phyloP scores from a whole-genome alignment of 2,113 vertebrate genomes.

The Pipa parva region DNA sequence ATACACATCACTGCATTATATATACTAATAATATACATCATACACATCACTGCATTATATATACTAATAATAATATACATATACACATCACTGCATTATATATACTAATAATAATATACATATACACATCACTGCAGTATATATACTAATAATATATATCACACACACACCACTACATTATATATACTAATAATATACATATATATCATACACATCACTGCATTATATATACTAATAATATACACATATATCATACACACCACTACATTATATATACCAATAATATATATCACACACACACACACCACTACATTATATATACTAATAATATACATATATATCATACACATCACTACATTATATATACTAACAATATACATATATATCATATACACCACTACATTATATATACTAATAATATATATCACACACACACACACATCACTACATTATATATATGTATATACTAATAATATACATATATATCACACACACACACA shows the following conservation, averaged over 20 bases:
- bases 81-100: background rate
- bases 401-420: background rate
- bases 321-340: background rate
- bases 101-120: background rate
- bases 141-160: background rate
- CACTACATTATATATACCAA: background rate
- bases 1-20: background rate
- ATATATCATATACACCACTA: background rate
- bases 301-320: background rate
- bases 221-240: background rate
- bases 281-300: background rate
- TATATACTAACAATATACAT: background rate
- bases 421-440: background rate
- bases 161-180: background rate
- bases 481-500: background rate
- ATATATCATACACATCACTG: background rate
- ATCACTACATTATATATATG: background rate
- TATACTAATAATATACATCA: background rate
- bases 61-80: background rate
- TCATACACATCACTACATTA: background rate
- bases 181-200: background rate
- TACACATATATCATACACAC: background rate
- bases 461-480: slow-evolving; percentile 1
- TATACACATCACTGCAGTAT: background rate
- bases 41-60: background rate